Evolutionary conservation across 2,888 invertebrate species (phyloP).

Genomic region (Drosophila infuscata): DNA sequence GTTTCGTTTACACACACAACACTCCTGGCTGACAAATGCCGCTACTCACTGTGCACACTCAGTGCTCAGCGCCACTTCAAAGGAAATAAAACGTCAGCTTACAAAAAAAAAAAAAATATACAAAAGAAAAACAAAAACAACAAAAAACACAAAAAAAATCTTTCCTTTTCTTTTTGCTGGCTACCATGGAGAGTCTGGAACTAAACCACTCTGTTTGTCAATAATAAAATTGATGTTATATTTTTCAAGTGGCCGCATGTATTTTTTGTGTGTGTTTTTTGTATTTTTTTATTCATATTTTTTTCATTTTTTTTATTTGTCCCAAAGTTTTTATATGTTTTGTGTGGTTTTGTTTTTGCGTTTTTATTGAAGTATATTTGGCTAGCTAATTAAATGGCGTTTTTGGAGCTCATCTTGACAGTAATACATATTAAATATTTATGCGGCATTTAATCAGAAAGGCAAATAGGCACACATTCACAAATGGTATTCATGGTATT

Average conservation of each 20-base stretch:
- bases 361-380: slow-evolving; percentile 50
- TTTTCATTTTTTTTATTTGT: slow-evolving; percentile 15
- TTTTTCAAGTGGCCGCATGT: slow-evolving; percentile 48
- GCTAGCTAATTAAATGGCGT: slow-evolving; percentile 68
- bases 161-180: neutral
- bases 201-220: slow-evolving; percentile 52
- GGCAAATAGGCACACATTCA: slow-evolving; percentile 14
- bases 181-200: slow-evolving; percentile 38
- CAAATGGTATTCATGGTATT: neutral
- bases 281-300: neutral
- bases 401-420: slow-evolving; percentile 28
- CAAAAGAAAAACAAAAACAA: slow-evolving; percentile 27
- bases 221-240: slow-evolving; percentile 68
- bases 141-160: slow-evolving; percentile 42
- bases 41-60: slow-evolving; percentile 5
- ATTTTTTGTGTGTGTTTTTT: neutral
- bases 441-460: slow-evolving; percentile 61
- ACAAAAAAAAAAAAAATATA: slow-evolving; percentile 21
- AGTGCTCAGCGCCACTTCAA: slow-evolving; percentile 60
- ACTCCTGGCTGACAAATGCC: slow-evolving; percentile 23
- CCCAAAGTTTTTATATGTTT: slow-evolving; percentile 29
- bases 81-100: slow-evolving; percentile 68
- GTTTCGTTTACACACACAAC: slow-evolving; percentile 37
- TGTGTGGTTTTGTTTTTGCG: slow-evolving; percentile 5
- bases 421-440: slow-evolving; percentile 64